Evolutionary conservation across 2,113 vertebrate species (phyloP).

Genomic region (Cromileptes altivelis): DNA sequence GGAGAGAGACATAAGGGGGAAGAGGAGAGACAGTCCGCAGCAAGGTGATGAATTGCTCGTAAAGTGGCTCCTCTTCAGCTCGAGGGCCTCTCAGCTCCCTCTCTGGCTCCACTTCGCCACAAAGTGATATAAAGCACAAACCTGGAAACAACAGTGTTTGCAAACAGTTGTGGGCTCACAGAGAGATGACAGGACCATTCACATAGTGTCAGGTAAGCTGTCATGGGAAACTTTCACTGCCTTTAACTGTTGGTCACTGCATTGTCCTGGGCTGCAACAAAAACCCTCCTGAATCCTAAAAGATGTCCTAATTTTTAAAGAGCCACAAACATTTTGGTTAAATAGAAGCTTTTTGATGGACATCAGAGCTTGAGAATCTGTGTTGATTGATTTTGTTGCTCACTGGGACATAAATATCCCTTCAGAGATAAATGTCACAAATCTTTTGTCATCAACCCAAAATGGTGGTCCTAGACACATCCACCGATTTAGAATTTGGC

Average conservation of each 20-base stretch:
- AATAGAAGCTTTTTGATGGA: neutral
- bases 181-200: conserved; percentile 16
- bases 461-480: neutral
- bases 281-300: neutral
- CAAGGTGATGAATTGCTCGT: conserved; percentile 85
- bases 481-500: neutral
- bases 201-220: neutral
- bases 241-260: neutral
- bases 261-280: neutral
- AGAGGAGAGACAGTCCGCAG: conserved; percentile 88
- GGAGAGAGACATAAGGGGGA: conserved; percentile 71
- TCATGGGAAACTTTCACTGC: neutral
- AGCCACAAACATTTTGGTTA: neutral
- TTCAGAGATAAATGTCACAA: neutral
- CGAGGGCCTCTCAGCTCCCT: conserved; percentile 57
- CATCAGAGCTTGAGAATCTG: no score
- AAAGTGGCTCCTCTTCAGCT: conserved; percentile 76
- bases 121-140: conserved; percentile 35
- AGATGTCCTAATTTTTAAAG: neutral
- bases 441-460: neutral
- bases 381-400: no score
- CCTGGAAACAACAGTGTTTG: conserved; percentile 34
- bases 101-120: conserved; percentile 48
- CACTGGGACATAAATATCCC: neutral
- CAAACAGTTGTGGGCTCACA: conserved; percentile 21